Conservation (phyloP, 2,888 invertebrate species). For the Coecobrya sp. region DNA sequence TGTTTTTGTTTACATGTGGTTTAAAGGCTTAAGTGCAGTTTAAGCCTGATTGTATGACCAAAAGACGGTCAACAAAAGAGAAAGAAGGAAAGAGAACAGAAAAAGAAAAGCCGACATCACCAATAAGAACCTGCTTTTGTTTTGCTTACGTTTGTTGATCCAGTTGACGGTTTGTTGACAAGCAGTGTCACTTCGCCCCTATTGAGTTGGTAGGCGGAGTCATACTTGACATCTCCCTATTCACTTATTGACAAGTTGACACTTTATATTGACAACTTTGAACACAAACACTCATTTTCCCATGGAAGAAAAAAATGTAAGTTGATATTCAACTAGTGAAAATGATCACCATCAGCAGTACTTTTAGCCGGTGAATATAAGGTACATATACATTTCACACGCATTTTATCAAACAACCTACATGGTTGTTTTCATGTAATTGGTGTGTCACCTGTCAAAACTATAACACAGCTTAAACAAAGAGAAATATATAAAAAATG, state of each 20-base stretch:
- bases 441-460: slow-evolving; percentile 78
- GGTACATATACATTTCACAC: neutral
- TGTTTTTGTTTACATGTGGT: slow-evolving; percentile 48
- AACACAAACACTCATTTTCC: slow-evolving; percentile 53
- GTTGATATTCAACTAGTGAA: slow-evolving; percentile 40
- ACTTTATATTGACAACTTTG: slow-evolving; percentile 76
- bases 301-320: slow-evolving; percentile 53
- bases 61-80: slow-evolving; percentile 37
- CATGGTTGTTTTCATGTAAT: slow-evolving; percentile 78
- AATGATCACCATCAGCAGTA: slow-evolving; percentile 31
- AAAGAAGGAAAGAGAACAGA: slow-evolving; percentile 4
- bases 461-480: neutral
- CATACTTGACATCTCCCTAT: slow-evolving; percentile 54
- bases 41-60: neutral
- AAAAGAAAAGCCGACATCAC: slow-evolving; percentile 54
- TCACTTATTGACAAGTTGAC: slow-evolving; percentile 81
- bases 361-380: slow-evolving; percentile 32
- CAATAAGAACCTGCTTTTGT: slow-evolving; percentile 63
- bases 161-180: slow-evolving; percentile 65
- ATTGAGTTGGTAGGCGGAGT: slow-evolving; percentile 53
- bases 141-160: slow-evolving; percentile 50
- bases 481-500: slow-evolving; percentile 75
- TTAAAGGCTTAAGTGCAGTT: neutral
- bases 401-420: slow-evolving; percentile 68
- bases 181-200: slow-evolving; percentile 80